A percentile compares a stretch with the other conserved stretches of the same genome.
Conservation (phyloP, 2,113 vertebrate species). For the Hippolais icterina region DNA sequence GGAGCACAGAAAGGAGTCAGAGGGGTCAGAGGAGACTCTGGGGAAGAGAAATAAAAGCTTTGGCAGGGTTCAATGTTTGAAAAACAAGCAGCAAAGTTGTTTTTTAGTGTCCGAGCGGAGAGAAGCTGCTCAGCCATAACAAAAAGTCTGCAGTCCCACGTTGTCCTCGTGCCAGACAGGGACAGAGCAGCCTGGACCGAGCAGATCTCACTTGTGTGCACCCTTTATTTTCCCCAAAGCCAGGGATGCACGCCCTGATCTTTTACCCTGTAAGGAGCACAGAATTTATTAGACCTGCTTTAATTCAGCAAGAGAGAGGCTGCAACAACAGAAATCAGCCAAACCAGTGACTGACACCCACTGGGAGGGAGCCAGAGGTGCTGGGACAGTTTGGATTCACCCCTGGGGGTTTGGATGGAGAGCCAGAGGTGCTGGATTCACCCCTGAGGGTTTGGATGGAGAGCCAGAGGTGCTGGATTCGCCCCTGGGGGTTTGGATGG, state of each 20-base stretch:
- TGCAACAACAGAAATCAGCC: not conserved
- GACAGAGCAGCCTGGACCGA: not conserved
- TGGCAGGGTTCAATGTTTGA: not conserved
- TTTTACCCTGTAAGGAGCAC: accelerated
- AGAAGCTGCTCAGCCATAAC: not conserved
- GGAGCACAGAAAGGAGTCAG: not conserved
- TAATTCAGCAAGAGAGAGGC: not conserved
- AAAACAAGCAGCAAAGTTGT: not conserved
- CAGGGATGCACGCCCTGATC: accelerated
- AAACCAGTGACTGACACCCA: not conserved
- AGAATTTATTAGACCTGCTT: not conserved
- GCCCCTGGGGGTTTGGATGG: not conserved
- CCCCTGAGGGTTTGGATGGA: too few species aligned
- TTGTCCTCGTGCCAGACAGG: not conserved
- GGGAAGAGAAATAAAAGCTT: not conserved
- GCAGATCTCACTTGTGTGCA: not conserved
- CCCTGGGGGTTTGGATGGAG: too few species aligned
- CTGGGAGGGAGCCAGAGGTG: not conserved
- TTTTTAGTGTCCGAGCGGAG: not conserved
- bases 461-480: not conserved
- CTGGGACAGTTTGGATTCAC: not conserved
- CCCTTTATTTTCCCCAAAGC: not conserved
- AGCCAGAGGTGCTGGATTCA: not conserved
- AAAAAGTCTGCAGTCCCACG: not conserved
- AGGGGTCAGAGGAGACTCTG: not conserved